These are phyloP conservation scores for Odobenus rosmarus DNA, from an alignment of 2,113 vertebrate genomes.

Conservation along the genomic window DNA sequence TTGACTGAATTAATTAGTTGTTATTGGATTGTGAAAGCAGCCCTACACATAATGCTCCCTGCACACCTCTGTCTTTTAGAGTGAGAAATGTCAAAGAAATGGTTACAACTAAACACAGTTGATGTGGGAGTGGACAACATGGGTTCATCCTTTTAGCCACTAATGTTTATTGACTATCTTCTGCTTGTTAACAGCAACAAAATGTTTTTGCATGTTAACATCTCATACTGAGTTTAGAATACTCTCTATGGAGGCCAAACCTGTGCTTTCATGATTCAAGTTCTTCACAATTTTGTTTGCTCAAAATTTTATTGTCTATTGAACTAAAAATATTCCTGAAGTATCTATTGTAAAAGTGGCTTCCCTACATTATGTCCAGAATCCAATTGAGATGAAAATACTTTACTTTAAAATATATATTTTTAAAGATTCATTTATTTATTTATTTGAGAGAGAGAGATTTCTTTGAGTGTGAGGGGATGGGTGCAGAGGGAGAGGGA, in stretches of 20 bases:
- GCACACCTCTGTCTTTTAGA: not conserved
- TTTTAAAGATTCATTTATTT: too few species aligned
- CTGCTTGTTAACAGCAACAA: not conserved
- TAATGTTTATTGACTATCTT: not conserved
- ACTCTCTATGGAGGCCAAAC: not conserved
- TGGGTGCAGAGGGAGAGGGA: too few species aligned
- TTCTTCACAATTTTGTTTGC: not conserved
- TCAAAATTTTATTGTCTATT: not conserved
- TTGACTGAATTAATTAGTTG: not conserved
- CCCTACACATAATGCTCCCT: not conserved
- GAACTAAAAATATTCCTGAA: not conserved
- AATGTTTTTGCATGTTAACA: not conserved
- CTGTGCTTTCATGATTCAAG: not conserved
- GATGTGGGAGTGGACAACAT: not conserved
- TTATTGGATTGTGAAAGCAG: not conserved
- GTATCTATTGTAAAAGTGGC: not conserved
- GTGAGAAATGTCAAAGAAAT: not conserved
- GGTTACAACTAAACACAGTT: not conserved
- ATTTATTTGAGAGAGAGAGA: too few species aligned
- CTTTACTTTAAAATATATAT: not conserved
- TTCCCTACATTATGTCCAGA: not conserved
- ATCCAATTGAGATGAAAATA: not conserved
- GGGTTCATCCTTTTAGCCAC: not conserved
- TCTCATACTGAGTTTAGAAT: not conserved
- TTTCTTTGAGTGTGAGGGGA: too few species aligned